Evolutionary conservation across 2,113 vertebrate genomes (phyloP).

Genomic region (Malurus alboscapulatus): DNA sequence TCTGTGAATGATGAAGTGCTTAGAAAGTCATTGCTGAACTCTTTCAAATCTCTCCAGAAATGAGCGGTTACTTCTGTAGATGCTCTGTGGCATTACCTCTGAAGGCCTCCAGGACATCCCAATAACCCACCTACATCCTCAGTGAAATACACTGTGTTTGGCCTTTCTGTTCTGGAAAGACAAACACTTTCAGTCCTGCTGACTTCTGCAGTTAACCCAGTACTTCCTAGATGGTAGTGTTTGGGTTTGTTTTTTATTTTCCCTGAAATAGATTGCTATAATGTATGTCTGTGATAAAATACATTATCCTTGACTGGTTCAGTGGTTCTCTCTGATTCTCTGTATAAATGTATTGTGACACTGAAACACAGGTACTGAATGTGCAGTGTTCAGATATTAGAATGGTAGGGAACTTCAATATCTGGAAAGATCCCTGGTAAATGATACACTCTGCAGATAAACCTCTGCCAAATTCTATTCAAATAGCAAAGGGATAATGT

Average conservation of each 20-base stretch:
- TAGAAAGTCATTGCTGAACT: not conserved
- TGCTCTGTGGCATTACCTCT: not conserved
- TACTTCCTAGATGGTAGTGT: not conserved
- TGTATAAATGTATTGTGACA: not conserved
- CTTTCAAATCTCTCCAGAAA: not conserved
- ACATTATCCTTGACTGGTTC: not conserved
- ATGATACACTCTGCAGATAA: not conserved
- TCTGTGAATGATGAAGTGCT: not conserved
- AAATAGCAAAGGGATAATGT: conserved; percentile 57
- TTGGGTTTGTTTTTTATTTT: not conserved
- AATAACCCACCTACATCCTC: not conserved
- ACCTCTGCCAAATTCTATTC: conserved; percentile 64
- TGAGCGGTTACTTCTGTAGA: not conserved
- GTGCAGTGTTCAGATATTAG: not conserved
- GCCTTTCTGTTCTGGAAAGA: not conserved
- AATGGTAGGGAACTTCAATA: not conserved
- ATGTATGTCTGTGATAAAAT: not conserved
- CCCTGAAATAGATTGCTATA: not conserved
- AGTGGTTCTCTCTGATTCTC: not conserved
- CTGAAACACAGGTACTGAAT: not conserved
- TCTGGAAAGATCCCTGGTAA: conserved; percentile 16
- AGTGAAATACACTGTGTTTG: not conserved
- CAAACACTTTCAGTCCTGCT: not conserved
- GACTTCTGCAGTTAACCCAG: not conserved
- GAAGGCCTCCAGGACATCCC: not conserved